Conservation (phyloP, 23 tunicate genomes). For the Styela plicata region DNA sequence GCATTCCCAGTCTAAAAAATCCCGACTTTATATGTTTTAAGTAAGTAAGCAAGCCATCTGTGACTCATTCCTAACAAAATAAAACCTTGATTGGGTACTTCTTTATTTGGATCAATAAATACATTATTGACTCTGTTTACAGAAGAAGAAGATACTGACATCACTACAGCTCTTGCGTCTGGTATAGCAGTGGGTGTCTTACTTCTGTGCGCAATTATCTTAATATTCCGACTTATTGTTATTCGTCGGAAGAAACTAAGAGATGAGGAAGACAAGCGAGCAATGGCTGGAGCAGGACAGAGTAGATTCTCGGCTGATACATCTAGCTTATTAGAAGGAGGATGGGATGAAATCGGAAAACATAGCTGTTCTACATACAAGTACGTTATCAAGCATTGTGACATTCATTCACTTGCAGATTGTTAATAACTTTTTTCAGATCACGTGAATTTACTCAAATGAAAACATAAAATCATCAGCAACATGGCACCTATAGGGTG, state of each 20-base stretch:
- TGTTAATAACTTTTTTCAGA: too few species aligned
- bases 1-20: too few species aligned
- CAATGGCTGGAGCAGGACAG: slow-evolving; percentile 24
- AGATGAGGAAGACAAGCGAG: slow-evolving; percentile 41
- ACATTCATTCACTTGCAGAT: too few species aligned
- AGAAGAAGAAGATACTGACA: slow-evolving; percentile 5
- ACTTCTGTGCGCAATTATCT: slow-evolving; percentile 5
- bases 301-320: slow-evolving; percentile 59
- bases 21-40: too few species aligned
- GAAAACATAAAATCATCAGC: too few species aligned
- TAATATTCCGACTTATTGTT: background rate
- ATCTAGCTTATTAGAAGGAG: slow-evolving; percentile 65
- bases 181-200: slow-evolving; percentile 6
- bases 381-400: too few species aligned
- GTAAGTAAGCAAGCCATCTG: too few species aligned
- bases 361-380: slow-evolving; percentile 81
- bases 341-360: slow-evolving; percentile 81
- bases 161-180: background rate
- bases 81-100: too few species aligned
- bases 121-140: background rate
- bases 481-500: too few species aligned
- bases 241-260: slow-evolving; percentile 21
- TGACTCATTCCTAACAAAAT: too few species aligned
- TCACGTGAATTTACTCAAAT: too few species aligned
- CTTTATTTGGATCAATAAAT: background rate